A percentile compares a stretch with the other conserved stretches of the same genome.
phyloP scores from a whole-genome alignment of 2,113 vertebrate species.

The Herpetotheres cachinnans region DNA sequence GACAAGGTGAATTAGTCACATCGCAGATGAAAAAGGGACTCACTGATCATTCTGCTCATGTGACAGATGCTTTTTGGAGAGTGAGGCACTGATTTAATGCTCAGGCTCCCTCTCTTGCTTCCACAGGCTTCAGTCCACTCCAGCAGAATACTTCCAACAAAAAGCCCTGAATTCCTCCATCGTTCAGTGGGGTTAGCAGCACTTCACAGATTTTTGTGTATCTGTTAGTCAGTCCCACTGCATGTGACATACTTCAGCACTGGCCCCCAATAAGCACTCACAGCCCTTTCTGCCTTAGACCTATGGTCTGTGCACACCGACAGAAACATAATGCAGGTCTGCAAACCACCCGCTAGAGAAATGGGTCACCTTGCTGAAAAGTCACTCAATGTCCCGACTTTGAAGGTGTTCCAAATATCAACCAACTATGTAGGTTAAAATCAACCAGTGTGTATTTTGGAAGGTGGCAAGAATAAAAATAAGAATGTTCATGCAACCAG shows the following conservation, averaged over 20 bases:
- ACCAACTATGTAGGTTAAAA: neutral
- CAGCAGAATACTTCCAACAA: neutral
- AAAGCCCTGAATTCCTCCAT: neutral
- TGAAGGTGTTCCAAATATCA: constrained; percentile 7
- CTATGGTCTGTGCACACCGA: neutral
- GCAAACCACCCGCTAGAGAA: neutral
- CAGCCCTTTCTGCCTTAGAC: neutral
- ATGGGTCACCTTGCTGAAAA: neutral
- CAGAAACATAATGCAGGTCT: neutral
- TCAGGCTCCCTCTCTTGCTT: neutral
- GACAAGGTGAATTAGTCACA: constrained; percentile 24
- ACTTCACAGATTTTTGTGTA: neutral
- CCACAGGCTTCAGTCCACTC: neutral
- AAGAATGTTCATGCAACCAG: neutral
- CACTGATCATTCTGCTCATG: neutral
- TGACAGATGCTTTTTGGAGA: neutral
- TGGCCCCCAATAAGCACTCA: neutral
- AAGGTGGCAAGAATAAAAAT: neutral
- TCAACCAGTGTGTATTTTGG: neutral
- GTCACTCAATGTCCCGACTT: neutral
- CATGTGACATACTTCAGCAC: neutral
- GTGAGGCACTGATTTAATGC: neutral
- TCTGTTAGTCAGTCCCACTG: neutral
- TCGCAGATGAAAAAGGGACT: neutral
- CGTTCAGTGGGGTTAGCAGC: neutral